phyloP scores from a whole-genome alignment of 2,113 vertebrate species.

The Echinops telfairi region DNA sequence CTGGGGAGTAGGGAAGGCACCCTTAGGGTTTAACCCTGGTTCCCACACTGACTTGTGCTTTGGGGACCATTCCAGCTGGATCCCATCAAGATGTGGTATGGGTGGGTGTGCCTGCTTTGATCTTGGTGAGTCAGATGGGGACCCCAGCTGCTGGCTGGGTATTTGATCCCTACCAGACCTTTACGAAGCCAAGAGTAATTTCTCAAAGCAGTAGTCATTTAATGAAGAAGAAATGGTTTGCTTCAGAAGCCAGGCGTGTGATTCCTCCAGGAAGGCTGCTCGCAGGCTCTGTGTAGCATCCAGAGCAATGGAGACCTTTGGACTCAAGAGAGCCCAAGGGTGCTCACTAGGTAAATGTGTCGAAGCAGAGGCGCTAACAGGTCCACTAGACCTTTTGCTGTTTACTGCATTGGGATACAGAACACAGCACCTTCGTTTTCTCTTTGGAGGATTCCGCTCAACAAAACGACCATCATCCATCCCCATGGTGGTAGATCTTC shows the following conservation, averaged over 20 bases:
- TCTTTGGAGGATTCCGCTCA: neutral
- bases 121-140: neutral
- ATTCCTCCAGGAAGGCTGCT: neutral
- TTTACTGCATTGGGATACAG: neutral
- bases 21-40: neutral
- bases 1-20: neutral
- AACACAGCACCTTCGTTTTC: neutral
- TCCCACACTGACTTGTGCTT: neutral
- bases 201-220: neutral
- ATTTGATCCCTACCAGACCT: neutral
- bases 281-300: accelerated
- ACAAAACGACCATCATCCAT: neutral
- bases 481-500: neutral
- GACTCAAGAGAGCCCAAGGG: neutral
- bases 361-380: neutral
- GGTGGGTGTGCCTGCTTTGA: neutral
- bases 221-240: neutral
- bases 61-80: neutral
- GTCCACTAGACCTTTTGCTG: neutral
- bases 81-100: too few relatives aligned
- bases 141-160: neutral
- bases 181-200: neutral
- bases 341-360: neutral
- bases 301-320: neutral
- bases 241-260: neutral